Base-by-base conservation (phyloP, 2,888 invertebrate genomes). In the Pollenia amentaria region DNA sequence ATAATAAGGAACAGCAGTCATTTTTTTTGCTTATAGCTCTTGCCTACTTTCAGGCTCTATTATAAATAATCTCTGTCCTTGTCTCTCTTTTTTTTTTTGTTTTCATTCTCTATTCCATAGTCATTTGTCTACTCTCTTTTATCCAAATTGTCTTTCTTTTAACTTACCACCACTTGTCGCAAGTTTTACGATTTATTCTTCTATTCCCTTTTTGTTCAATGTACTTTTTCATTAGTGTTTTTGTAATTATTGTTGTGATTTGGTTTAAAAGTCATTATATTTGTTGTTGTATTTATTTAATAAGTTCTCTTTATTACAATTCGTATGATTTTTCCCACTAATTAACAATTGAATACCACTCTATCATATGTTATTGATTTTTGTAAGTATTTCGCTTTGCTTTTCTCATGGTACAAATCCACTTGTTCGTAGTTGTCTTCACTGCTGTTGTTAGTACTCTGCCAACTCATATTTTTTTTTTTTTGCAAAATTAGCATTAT, bases 341-440 rank as follows among this genome's bases (percentile, higher is more conserved):
- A n/a, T n/a, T n/a, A n/a, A n/a, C 76, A 79, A 83, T 89, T 88
- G 88, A 88, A 88, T 87, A 85, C 85, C 88, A 87, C 67, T 76
- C 80, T 48, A 88, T 90, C 91, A 91, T 91, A 92, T 91, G 90
- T 88, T 92, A 92, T 92, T 90, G 92, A 92, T 92, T 92, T 92
- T 92, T 88, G 42, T 70, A 21, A n/a, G 21, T 21, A 67, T 53
- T 67, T 77, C 29, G 38, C 12, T 51, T n/a, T n/a, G n/a, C n/a
- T n/a, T n/a, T n/a, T 0, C 38, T 69, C 10, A 29, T 60, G 46
- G 12, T 65, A 40, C 40, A 67, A 60, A 67, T 44, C 44, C 75
- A 81, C 65, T 79, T 46, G 57, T 72, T 81, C 46, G 64, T 65
- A 64, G 62, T 85, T 81, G 77, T 72, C 40, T 42, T 16, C 60